Evolutionary conservation across 2,113 vertebrate genomes (phyloP), one percentile per base, ranked within the genome.

Genomic region (Ochotona princeps): DNA sequence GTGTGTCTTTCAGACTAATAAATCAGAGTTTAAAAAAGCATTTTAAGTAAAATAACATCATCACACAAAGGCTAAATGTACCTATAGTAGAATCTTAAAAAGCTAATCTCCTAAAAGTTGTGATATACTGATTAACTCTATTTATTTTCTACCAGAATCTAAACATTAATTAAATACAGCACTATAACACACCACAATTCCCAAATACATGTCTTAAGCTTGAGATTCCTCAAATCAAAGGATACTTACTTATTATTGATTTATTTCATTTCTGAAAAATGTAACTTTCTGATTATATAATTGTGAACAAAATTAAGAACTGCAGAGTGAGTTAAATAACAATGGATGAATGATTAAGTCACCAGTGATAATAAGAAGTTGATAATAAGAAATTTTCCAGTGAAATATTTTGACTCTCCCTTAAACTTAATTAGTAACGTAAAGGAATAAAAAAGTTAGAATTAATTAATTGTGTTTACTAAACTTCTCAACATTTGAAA

Each of bases 381-480:
- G 38, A 44, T 44, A 44, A 44, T 44, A 44, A 44, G 38, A 44
- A 44, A 44, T 44, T 44, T 44, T 11, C 38, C 73, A 90, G 4
- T 60, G n/a, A 81, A 78, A 49, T 65, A n/a, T 25, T 76, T 76
- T 47, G n/a, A 32, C 14, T n/a, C 84, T 66, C 12, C 83, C 66
- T 81, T 82, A 88, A 78, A 82, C 17, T 69, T 73, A 78, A 65
- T 38, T 44, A 18, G 23, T 69, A 15, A 35, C 82, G 75, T 70
- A n/a, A 82, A 72, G 8, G 49, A 83, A 75, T 28, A 57, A 90
- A 87, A 91, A 11, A 90, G 82, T 32, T 81, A 90, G 18, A 35
- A 60, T 87, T 78, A 11, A 76, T 78, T 87, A 65, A 57, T 83
- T 83, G 3, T 11, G 28, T 69, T 79, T 80, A 60, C 87, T 86